Evolutionary conservation across 2,113 vertebrate species (phyloP), one percentile per base, ranked within the genome.

Genomic region (Chelonoidis abingdonii): DNA sequence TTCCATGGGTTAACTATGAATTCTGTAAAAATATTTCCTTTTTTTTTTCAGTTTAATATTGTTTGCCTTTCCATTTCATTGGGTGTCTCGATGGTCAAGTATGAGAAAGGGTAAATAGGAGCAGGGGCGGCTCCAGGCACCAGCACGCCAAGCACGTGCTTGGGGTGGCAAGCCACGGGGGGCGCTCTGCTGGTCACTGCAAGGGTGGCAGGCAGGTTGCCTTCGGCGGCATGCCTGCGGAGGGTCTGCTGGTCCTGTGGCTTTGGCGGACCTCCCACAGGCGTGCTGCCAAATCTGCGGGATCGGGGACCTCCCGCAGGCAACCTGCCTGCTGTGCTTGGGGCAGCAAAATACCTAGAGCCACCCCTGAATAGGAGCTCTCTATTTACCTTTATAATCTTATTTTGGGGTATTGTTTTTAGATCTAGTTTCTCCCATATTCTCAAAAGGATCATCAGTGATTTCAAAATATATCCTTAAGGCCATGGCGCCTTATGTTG

Each of bases 381-480:
- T 76, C 69, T 78, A 41, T 72, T 75, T 62, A 86, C 44, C 35
- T 86, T 62, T 21, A 90, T 93, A 96, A 72, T 35, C 1, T 80
- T 12, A 29, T 56, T 87, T 78, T 82, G 27, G 81, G 79, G 10
- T 24, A 69, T 59, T 12, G 38, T 24, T 21, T 93, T 75, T 75
- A 75, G 10, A 75, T 75, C 69, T 38, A 75, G 69, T 41, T 75
- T 78, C 62, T 88, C 59, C 79, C 57, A 21, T 10, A 22, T 86
- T 80, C 78, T 80, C 52, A 65, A 84, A 88, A 72, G 4, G 9
- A 62, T 86, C 80, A 62, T 69, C 44, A 84, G 59, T 21, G 69
- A 6, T 12, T 89, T 94, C 89, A 93, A 86, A 95, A 89, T 9
- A 82, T 53, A 41, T 56, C 56, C 81, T 72, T 50, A 92, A 91